Conservation (phyloP, 2,113 vertebrate genomes). For the human (Homo sapiens) region DNA sequence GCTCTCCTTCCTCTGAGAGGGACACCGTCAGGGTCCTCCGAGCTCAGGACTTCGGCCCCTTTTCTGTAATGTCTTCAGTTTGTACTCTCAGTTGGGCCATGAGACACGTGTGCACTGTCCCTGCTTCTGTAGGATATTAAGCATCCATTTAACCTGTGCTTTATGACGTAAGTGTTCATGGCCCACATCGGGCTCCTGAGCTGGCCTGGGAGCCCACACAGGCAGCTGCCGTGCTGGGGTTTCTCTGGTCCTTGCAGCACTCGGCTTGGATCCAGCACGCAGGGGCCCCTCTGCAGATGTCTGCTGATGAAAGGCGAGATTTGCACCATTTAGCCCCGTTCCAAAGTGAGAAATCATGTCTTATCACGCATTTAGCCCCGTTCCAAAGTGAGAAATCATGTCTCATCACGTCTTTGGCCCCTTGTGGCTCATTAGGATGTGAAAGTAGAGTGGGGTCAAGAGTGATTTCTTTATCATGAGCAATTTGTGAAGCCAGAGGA, state of each 20-base stretch:
- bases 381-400: neutral
- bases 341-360: neutral
- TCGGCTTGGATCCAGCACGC: neutral
- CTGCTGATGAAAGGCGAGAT: neutral
- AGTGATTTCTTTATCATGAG: neutral
- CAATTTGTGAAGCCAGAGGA: neutral
- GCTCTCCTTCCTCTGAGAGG: neutral
- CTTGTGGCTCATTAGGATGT: neutral
- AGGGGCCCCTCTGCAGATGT: neutral
- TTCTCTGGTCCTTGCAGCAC: neutral
- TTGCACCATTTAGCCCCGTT: neutral
- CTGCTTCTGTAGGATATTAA: too few species aligned
- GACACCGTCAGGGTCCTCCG: neutral
- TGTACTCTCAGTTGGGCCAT: neutral
- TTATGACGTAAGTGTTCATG: neutral
- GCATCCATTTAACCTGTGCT: neutral
- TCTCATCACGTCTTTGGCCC: neutral
- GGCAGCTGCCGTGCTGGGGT: too few species aligned
- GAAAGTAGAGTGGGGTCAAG: neutral
- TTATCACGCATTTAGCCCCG: neutral
- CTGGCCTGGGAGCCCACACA: accelerated
- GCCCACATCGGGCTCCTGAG: neutral
- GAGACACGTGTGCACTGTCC: neutral
- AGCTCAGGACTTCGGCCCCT: neutral
- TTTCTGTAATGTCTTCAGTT: neutral